A percentile compares a stretch with the other conserved stretches of the same genome.
These are phyloP conservation scores for Polypterus bichir DNA, from an alignment of 2,113 vertebrate genomes.

Conservation along the genomic window DNA sequence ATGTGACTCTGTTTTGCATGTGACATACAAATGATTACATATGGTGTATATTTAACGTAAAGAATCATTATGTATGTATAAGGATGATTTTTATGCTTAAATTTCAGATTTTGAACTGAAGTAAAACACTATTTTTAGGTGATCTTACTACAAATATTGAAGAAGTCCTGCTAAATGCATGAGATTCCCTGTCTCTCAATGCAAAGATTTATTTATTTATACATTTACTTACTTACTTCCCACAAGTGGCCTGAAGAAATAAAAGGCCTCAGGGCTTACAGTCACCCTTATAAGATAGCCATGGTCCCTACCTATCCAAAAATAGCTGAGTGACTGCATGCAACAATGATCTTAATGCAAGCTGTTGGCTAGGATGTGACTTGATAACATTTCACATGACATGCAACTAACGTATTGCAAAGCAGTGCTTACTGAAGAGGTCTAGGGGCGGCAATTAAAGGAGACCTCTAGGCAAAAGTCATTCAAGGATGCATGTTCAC, in stretches of 20 bases:
- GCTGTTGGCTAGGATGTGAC: slow-evolving; percentile 5
- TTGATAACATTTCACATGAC: slow-evolving; percentile 10
- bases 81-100: no score
- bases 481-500: background rate
- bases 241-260: slow-evolving; percentile 2
- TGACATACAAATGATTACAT: no score
- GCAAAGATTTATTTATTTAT: no score
- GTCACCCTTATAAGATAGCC: background rate
- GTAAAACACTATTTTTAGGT: no score
- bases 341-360: slow-evolving; percentile 13
- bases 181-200: no score
- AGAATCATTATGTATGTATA: no score
- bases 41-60: no score
- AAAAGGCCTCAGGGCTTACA: slow-evolving; percentile 2
- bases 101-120: no score
- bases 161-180: no score
- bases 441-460: slow-evolving; percentile 9
- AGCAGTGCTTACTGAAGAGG: background rate
- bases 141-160: no score
- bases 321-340: background rate
- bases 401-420: background rate
- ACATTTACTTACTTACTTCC: no score
- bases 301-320: background rate
- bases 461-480: background rate
- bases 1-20: no score